A percentile compares a stretch with the other conserved stretches of the same genome.
phyloP scores from a whole-genome alignment of 2,797 vertebrate species.

The Lepilemur ruficaudatus region DNA sequence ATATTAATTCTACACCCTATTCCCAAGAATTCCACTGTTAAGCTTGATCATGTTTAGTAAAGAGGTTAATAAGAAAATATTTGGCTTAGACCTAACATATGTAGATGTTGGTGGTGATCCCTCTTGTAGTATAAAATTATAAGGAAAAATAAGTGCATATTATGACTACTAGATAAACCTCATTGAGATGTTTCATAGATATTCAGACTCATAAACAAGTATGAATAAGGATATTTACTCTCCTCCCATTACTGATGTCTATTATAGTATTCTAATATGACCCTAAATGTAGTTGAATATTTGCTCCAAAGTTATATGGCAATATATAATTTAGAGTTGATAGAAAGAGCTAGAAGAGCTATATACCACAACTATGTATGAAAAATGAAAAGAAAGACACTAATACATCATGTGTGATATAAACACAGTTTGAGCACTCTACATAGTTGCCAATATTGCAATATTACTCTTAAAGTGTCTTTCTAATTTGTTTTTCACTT shows the following conservation, averaged over 20 bases:
- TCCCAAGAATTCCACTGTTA: no score
- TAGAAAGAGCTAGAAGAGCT: not conserved
- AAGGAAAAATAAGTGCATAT: no score
- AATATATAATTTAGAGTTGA: not conserved
- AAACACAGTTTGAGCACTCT: not conserved
- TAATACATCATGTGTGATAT: not conserved
- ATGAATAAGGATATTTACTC: not conserved
- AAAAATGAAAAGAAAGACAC: not conserved
- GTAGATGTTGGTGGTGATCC: no score
- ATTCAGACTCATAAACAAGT: not conserved
- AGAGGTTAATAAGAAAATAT: no score
- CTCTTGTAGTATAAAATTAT: no score
- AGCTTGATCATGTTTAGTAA: no score
- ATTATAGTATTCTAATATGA: not conserved
- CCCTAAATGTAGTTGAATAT: not conserved
- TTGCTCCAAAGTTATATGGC: not conserved
- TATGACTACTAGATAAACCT: not conserved
- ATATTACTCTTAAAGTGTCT: not conserved
- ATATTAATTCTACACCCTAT: no score
- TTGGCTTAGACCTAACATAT: no score
- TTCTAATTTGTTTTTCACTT: conserved; percentile 7
- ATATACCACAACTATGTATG: not conserved
- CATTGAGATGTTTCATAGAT: not conserved
- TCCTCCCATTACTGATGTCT: not conserved
- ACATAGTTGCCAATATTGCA: not conserved